Base-by-base conservation (phyloP, 2,888 invertebrate species). In the Rhaphigaster nebulosa region DNA sequence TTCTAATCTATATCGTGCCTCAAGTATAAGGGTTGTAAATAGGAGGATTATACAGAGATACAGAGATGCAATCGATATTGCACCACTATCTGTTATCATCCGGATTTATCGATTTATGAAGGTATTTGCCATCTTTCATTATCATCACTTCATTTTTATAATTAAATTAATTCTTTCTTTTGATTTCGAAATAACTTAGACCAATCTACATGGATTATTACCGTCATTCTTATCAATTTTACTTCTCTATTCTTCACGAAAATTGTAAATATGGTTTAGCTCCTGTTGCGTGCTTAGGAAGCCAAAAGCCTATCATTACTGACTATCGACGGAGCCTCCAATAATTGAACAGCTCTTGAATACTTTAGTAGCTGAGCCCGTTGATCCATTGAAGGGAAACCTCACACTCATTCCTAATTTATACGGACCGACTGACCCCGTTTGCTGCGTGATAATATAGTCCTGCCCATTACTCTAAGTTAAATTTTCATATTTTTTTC, bases 361-460 rank as follows among this genome's bases (percentile, higher is more conserved):
- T 76, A 76, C 20, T 29, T 5, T 10, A 76, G 70, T 76, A 76
- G 70, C 70, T 2, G 34, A 76, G 70, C 70, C 54, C 60, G 60
- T 56, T 56, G 23, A 56, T 56, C 56, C 60, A 65, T n/a, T 76
- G 34, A 38, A 76, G 23, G 34, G 1, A 65, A 76, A 38, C 34
- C 38, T 76, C 70, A 23, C 34, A 38, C 34, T 76, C 70, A 1
- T 76, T 76, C 8, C 10, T 76, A 76, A 76, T 76, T 76, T 76
- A 76, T 38, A 76, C 20, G 29, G 3, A 20, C 8, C 34, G 34
- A 8, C 20, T 34, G 70, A 34, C 70, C 70, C 10, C 70, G 18
- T 70, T 70, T 34, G 70, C 70, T 70, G 70, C 70, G 29, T 70
- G n/a, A n/a, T n/a, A n/a, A n/a, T n/a, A n/a, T n/a, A 70, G 29